These are phyloP conservation scores for Corythaixoides concolor DNA, from an alignment of 2,113 vertebrate species.

Conservation along the genomic window DNA sequence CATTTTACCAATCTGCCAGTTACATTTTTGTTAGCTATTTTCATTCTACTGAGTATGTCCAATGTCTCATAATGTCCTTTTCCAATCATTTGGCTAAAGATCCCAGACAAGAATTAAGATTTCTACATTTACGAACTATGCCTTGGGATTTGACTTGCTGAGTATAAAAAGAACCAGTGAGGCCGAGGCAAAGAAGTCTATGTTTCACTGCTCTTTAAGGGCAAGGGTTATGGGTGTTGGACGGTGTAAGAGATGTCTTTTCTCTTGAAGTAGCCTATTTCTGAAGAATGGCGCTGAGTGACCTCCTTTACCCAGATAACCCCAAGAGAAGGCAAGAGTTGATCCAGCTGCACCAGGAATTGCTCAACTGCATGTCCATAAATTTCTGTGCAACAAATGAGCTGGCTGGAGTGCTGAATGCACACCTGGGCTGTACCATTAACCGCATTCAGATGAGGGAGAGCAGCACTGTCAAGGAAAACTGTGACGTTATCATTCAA, in stretches of 20 bases:
- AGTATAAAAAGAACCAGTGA: neutral
- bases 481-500: conserved; percentile 76
- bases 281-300: conserved; percentile 73
- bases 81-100: neutral
- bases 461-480: conserved; percentile 74
- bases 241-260: neutral
- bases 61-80: neutral
- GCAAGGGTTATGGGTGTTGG: neutral
- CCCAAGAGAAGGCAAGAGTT: conserved; percentile 74
- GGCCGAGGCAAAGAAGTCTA: neutral
- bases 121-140: neutral
- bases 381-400: conserved; percentile 74
- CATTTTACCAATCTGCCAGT: neutral
- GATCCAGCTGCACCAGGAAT: conserved; percentile 70
- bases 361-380: conserved; percentile 68
- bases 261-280: conserved; percentile 26
- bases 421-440: conserved; percentile 69
- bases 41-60: neutral
- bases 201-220: neutral
- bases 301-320: conserved; percentile 78
- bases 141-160: neutral
- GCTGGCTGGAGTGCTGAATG: conserved; percentile 69
- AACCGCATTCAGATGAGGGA: conserved; percentile 65
- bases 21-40: neutral
- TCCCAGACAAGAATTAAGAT: neutral